Evolutionary conservation across 2,888 invertebrate genomes (phyloP).

Genomic region (Entomobrya multifasciata): DNA sequence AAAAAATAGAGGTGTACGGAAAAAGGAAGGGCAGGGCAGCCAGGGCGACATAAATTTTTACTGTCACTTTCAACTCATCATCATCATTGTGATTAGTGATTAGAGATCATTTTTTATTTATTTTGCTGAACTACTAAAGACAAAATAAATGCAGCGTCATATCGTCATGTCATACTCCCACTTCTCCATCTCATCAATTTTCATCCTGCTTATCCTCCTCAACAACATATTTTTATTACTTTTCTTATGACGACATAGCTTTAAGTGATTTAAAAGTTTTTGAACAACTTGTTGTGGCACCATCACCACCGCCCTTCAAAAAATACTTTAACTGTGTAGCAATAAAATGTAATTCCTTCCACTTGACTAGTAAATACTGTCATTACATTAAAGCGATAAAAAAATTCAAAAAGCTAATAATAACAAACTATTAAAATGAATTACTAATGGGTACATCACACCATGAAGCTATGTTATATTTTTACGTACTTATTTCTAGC

Average conservation of each 20-base stretch:
- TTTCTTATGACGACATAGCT: too few relatives aligned
- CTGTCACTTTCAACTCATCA: constrained; percentile 27
- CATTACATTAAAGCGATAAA: constrained; percentile 11
- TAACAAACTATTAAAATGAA: too few relatives aligned
- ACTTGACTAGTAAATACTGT: constrained; percentile 2
- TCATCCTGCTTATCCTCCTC: too few relatives aligned
- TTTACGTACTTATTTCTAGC: constrained; percentile 27
- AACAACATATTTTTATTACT: too few relatives aligned
- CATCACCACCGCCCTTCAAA: constrained; percentile 8
- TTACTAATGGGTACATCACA: too few relatives aligned
- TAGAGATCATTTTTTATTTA: too few relatives aligned
- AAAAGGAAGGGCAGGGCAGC: constrained; percentile 71
- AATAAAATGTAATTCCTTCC: not conserved
- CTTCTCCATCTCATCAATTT: too few relatives aligned
- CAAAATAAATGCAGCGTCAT: not conserved
- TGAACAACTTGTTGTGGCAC: not conserved
- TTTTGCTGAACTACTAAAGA: not conserved
- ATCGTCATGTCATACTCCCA: too few relatives aligned
- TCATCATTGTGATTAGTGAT: not conserved
- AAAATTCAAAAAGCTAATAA: not conserved
- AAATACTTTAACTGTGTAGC: not conserved
- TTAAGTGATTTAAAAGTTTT: not conserved
- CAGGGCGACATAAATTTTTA: constrained; percentile 39
- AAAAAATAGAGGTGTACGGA: too few relatives aligned
- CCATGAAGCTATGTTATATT: too few relatives aligned